Base-by-base conservation (phyloP, 2,888 invertebrate genomes). In the Lypha dubia region DNA sequence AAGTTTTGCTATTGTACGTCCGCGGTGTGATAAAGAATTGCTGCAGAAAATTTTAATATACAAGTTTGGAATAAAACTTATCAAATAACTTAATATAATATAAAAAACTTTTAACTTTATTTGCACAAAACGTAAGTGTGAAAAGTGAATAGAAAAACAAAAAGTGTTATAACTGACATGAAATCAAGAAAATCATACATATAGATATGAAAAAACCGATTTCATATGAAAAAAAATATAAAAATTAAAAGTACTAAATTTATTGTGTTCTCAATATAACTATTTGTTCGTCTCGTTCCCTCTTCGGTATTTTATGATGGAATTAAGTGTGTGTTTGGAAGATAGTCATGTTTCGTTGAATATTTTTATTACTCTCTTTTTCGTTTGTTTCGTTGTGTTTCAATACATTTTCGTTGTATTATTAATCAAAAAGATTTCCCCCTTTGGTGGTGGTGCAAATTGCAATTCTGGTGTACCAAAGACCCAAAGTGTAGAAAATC, bases 381-480 rank as follows among this genome's bases (percentile, higher is more conserved):
- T 76, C 67, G n/a, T 73, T 85, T 73, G 53, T 77, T 74, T 84
- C 80, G 63, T 76, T 80, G 70, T 68, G 62, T 68, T 85, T 73
- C 49, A 73, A 71, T 75, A 71, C 67, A 76, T n/a, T 77, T 74
- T 84, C 80, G 63, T 58, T 83, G 76, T 84, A 79, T 87, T 86
- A 89, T 88, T 89, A 87, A 87, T 88, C 88, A 88, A 71, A 79
- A 46, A 88, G 89, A 87, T 87, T 84, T 83, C 83, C 83, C 87
- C 67, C 7, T 46, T 86, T 87, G 28, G 28, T 86, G 85, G 87
- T 88, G 90, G 90, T 91, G 91, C 91, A 88, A 90, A 90, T 91
- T 91, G 89, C 89, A 90, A 90, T 91, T 91, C 91, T 90, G 89
- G 91, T 91, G 91, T 91, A 91, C 91, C 87, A 91, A 91, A 91